Evolutionary conservation across 2,888 invertebrate species (phyloP), one percentile per base, ranked within the genome.

Genomic region (Cephus runcator): DNA sequence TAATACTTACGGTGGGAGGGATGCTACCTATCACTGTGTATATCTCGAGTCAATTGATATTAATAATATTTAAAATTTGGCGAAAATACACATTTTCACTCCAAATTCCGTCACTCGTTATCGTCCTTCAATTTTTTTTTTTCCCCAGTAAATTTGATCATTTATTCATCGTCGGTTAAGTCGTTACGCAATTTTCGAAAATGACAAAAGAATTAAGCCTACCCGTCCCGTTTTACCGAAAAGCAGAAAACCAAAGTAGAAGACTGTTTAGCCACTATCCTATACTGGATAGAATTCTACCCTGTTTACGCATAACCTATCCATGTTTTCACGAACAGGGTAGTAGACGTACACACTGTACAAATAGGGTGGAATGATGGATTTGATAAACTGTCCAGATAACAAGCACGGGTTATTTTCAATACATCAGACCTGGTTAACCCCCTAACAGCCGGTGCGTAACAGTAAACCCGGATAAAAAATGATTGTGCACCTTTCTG

Each of bases 341-440:
- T 40, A 71, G 73, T 75, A 69, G 75, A 30, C 75, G 68, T 36
- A 23, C 73, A 73, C 76, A 73, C 76, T 68, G 76, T 78, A 76
- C 78, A 78, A 76, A 75, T 85, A 85, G 84, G 81, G 80, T 82
- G 73, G 79, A 83, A 85, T 86, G 87, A 87, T 87, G 85, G 84
- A 87, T 87, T 86, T 83, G 87, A 87, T 85, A 83, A 85, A 83
- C 84, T 83, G 86, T 85, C 85, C 82, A 85, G 85, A 87, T 86
- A 87, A 79, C 80, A 80, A 80, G 82, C 85, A 79, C 81, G 85
- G 84, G 82, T 83, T 85, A 86, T 84, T 87, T 85, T 87, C 87
- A 83, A 87, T 87, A 85, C 84, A 85, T 87, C 86, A 87, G 81
- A 75, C 79, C 81, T 81, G 80, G 84, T 84, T 86, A 86, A 85